phyloP scores from a whole-genome alignment of 1,140 invertebrate species.

The Drosophila hydei region DNA sequence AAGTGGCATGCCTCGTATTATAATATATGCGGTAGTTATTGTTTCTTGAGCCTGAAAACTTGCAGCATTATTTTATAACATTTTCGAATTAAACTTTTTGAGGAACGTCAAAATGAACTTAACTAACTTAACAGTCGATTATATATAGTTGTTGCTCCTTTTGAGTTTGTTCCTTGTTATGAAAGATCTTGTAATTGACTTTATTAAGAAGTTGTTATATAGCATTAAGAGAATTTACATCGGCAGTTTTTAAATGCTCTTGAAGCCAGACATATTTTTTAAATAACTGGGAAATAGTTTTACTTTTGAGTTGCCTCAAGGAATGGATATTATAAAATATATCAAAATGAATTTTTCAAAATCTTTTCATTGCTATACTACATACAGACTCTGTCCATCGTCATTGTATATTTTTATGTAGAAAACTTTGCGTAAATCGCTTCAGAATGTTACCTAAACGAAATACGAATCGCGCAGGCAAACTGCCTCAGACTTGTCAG shows the following conservation, averaged over 20 bases:
- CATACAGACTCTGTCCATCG: too few relatives aligned
- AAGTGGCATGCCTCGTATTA: conserved; percentile 35
- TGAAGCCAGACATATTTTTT: not conserved
- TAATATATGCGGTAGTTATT: conserved; percentile 28
- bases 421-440: too few relatives aligned
- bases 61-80: conserved; percentile 46
- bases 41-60: conserved; percentile 41
- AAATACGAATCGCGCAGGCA: too few relatives aligned
- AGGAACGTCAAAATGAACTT: conserved; percentile 6
- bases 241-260: too few relatives aligned
- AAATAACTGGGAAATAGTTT: too few relatives aligned
- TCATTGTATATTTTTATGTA: too few relatives aligned
- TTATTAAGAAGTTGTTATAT: conserved; percentile 22
- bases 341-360: too few relatives aligned
- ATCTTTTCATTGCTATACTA: too few relatives aligned
- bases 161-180: conserved; percentile 21
- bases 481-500: too few relatives aligned
- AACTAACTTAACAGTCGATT: conserved; percentile 24
- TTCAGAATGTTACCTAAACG: too few relatives aligned
- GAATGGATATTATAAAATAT: too few relatives aligned
- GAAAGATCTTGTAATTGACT: conserved; percentile 20
- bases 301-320: too few relatives aligned
- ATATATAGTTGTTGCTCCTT: conserved; percentile 12
- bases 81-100: conserved; percentile 45
- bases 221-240: not conserved